Conservation (phyloP, 2,113 vertebrate genomes). For the Pachypanchax playfairii region DNA sequence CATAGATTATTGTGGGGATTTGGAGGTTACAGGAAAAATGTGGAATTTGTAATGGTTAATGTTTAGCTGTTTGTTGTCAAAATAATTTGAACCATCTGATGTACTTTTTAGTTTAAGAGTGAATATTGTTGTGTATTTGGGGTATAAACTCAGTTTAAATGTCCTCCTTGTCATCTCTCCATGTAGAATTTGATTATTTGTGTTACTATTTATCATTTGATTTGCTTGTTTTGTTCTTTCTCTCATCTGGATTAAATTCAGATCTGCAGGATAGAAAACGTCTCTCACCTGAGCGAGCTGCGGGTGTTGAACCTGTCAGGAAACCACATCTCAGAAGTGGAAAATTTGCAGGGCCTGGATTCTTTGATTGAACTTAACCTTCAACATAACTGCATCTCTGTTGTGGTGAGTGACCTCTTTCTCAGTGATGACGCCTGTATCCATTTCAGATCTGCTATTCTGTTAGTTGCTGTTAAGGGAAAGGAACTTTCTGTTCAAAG, state of each 20-base stretch:
- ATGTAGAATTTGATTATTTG: not conserved
- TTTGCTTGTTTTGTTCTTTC: constrained; percentile 7
- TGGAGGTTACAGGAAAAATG: not conserved
- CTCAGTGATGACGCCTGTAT: not conserved
- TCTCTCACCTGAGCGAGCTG: constrained; percentile 86
- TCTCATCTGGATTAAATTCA: constrained; percentile 58
- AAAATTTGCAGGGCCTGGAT: constrained; percentile 87
- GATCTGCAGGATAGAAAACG: constrained; percentile 90
- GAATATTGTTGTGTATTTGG: no score
- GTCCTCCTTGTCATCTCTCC: not conserved
- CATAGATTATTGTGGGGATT: not conserved
- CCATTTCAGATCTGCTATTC: constrained; percentile 7
- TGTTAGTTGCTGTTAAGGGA: constrained; percentile 5
- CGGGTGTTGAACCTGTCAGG: constrained; percentile 91
- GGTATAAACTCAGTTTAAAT: no score
- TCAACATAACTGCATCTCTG: constrained; percentile 86
- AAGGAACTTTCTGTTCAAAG: not conserved
- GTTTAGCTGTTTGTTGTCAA: not conserved
- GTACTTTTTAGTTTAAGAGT: not conserved
- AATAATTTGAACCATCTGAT: not conserved
- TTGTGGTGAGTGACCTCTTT: constrained; percentile 83
- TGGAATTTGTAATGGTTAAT: not conserved
- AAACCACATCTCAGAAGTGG: constrained; percentile 85
- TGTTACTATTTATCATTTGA: not conserved
- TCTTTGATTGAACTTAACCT: constrained; percentile 91